Evolutionary conservation across 2,113 vertebrate species (phyloP), one percentile per base, ranked within the genome.

Genomic region (Podiceps cristatus): DNA sequence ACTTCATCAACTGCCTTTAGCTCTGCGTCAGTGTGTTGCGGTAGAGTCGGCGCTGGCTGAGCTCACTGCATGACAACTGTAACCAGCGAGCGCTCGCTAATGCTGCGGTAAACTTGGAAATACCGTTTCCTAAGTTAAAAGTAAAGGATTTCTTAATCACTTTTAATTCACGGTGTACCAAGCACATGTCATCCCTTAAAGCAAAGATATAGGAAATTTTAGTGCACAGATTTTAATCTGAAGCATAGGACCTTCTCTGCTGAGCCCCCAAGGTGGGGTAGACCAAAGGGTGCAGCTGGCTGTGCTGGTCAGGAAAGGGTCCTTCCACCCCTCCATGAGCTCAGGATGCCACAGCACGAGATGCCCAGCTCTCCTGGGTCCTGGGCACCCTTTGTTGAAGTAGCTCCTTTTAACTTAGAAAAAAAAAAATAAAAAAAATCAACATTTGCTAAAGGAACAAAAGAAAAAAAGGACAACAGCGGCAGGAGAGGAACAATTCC

Each of bases 401-500:
- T 62, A 86, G 59, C 6, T 31, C 25, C 71, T 92, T 96, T 93
- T 68, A 88, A 79, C n/a, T 50, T 68, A 11, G 0, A 27, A 55
- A 50, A 69, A 74, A 68, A 58, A 42, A 50, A 69, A 74, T 60
- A 58, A 42, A 37, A 64, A 45, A 40, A 83, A 79, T 31, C 86
- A 96, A 66, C 58, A 59, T 62, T 79, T 83, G n/a, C 71, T 86
- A 83, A 77, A 90, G 47, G 37, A 77, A 89, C 62, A 86, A 94
- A 94, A 86, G 42, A 37, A 93, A 76, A 76, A 93, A 93, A 76
- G 40, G n/a, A 93, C 84, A 95, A 93, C 47, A 52, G 47, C 1
- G 0, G 33, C 64, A 92, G 52, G 66, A 75, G 37, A 87, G 45
- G 52, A 91, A 47, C 2, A 6, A 58, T 67, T 95, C 19, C 47